A percentile compares a stretch with the other conserved stretches of the same genome.
phyloP scores from a whole-genome alignment of 37 sponge, comb jelly and placozoan species.

The Eunapius fragilis region DNA sequence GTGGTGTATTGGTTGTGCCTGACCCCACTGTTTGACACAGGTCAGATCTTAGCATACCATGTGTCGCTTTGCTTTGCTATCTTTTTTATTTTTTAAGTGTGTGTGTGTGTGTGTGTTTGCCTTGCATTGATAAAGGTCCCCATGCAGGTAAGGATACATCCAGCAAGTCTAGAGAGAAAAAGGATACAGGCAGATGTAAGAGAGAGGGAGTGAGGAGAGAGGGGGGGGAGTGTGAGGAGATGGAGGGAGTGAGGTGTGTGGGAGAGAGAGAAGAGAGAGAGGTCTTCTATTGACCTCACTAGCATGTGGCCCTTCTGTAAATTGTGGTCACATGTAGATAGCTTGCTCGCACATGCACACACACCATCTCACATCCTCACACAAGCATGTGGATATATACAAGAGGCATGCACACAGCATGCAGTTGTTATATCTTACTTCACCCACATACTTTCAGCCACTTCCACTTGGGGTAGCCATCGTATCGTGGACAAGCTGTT shows the following conservation, averaged over 20 bases:
- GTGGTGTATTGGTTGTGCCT: no score
- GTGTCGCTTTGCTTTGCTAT: neutral
- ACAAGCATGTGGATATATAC: neutral
- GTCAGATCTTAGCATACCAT: no score
- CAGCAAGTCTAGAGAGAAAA: neutral
- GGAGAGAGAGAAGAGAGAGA: no score
- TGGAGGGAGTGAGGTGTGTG: no score
- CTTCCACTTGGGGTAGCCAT: constrained; percentile 39
- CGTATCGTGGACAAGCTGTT: constrained; percentile 80
- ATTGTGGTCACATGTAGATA: no score
- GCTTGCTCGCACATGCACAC: neutral
- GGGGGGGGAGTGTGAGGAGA: no score
- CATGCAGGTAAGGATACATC: neutral
- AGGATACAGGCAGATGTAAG: neutral
- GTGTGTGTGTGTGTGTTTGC: neutral
- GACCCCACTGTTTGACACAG: no score
- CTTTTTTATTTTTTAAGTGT: neutral
- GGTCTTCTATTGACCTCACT: no score
- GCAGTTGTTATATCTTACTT: neutral
- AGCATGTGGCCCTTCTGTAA: no score
- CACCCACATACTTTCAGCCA: neutral
- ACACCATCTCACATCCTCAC: neutral
- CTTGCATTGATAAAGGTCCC: neutral
- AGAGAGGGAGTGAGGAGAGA: no score
- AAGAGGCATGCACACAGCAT: neutral